A percentile compares a stretch with the other conserved stretches of the same genome.
phyloP scores from a whole-genome alignment of 2,888 invertebrate genomes.

The Eulithis prunata region DNA sequence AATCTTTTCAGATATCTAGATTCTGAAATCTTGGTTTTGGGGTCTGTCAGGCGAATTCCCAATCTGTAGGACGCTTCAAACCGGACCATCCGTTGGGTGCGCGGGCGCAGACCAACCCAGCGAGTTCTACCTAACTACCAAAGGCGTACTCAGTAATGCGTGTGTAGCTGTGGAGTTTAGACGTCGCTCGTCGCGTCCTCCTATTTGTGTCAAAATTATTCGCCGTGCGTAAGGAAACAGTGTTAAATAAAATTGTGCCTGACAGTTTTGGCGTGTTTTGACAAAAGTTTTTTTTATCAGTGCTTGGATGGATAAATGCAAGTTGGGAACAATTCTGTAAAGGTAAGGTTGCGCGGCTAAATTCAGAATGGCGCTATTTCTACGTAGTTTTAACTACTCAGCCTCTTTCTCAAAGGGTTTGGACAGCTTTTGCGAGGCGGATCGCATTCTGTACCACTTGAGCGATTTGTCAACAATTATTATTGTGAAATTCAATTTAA shows the following conservation, averaged over 20 bases:
- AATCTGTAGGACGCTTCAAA: conserved; percentile 50
- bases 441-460: conserved; percentile 64
- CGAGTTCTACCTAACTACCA: conserved; percentile 54
- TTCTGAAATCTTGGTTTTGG: conserved; percentile 27
- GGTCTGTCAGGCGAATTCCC: conserved; percentile 33
- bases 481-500: conserved; percentile 45
- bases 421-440: conserved; percentile 69
- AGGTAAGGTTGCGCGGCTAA: conserved; percentile 68
- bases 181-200: conserved; percentile 52
- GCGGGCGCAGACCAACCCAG: conserved; percentile 70
- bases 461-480: conserved; percentile 72
- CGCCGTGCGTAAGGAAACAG: conserved; percentile 70
- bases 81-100: conserved; percentile 76
- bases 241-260: conserved; percentile 65
- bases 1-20: neutral
- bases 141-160: conserved; percentile 61
- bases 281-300: conserved; percentile 55
- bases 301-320: conserved; percentile 60
- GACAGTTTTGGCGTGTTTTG: conserved; percentile 62
- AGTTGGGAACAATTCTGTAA: conserved; percentile 54
- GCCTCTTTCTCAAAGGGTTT: conserved; percentile 63
- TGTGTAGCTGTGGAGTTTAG: conserved; percentile 59
- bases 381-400: conserved; percentile 54
- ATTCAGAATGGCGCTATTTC: conserved; percentile 61
- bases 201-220: conserved; percentile 53